A percentile compares a stretch with the other conserved stretches of the same genome.
These are phyloP conservation scores for Nilaparvata lugens DNA, from an alignment of 1,140 invertebrate genomes.

Conservation along the genomic window DNA sequence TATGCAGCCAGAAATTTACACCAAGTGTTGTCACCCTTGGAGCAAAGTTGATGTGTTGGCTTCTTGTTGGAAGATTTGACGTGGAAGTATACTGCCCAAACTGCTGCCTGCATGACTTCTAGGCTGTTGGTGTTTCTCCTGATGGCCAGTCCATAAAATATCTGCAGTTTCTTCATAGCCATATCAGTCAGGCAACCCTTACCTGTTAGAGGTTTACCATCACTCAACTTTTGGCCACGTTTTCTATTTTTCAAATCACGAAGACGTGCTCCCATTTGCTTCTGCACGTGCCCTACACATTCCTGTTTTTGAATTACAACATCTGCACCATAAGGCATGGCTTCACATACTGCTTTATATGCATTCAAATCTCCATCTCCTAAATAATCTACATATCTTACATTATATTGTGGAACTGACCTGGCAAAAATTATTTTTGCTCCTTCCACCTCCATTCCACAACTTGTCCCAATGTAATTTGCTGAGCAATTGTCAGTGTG, in stretches of 20 bases:
- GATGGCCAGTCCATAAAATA: conserved; percentile 7
- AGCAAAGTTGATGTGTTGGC: conserved; percentile 23
- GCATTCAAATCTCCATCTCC: conserved; percentile 21
- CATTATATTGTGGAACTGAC: conserved; percentile 14
- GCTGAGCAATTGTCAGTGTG: conserved; percentile 16
- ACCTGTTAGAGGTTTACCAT: conserved; percentile 18
- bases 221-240: neutral
- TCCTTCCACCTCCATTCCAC: conserved; percentile 20
- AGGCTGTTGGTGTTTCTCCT: conserved; percentile 10
- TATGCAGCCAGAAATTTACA: conserved; percentile 28
- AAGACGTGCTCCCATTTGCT: conserved; percentile 25
- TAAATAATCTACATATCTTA: conserved; percentile 18
- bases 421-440: conserved; percentile 4
- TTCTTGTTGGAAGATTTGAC: conserved; percentile 8
- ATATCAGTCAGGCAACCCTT: conserved; percentile 20
- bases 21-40: conserved; percentile 27
- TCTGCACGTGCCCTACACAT: conserved; percentile 24
- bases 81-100: conserved; percentile 14
- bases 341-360: conserved; percentile 3
- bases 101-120: conserved; percentile 12
- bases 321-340: conserved; percentile 19
- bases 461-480: conserved; percentile 22
- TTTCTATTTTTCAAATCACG: neutral
- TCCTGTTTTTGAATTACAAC: conserved; percentile 24
- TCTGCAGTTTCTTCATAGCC: conserved; percentile 9